phyloP scores from a whole-genome alignment of 2,113 vertebrate species.

The Heliornis fulica region DNA sequence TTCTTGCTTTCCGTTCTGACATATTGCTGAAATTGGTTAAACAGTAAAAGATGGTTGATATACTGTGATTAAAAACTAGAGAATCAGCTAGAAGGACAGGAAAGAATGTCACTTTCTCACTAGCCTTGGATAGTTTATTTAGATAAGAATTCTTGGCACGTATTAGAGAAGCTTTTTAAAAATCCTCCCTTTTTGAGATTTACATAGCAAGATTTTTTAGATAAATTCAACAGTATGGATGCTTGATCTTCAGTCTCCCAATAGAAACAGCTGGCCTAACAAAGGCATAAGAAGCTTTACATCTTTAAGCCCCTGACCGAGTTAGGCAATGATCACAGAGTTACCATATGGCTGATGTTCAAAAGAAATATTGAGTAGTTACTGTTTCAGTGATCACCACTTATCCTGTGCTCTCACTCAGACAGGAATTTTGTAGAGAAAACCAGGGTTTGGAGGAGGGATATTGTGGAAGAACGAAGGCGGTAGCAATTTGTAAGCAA shows the following conservation, averaged over 20 bases:
- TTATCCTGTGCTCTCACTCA: background rate
- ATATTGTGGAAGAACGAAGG: background rate
- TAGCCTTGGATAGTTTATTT: background rate
- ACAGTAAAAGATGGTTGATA: background rate
- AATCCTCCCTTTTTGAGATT: background rate
- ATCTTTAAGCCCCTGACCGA: constrained; percentile 26
- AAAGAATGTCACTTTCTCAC: background rate
- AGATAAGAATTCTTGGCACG: background rate
- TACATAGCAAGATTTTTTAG: background rate
- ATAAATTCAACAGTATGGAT: background rate
- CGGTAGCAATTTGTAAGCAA: background rate
- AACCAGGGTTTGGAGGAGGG: background rate
- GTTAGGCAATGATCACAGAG: constrained; percentile 39
- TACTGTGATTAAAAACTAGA: background rate
- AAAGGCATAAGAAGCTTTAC: constrained; percentile 53
- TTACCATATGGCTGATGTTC: constrained; percentile 53
- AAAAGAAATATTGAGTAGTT: constrained; percentile 29
- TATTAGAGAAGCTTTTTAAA: background rate
- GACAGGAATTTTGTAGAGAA: background rate
- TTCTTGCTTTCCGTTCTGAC: background rate
- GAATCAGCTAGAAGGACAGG: background rate
- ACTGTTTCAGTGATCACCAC: background rate
- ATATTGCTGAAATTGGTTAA: background rate
- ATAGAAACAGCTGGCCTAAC: constrained; percentile 35
- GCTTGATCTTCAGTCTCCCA: background rate